Evolutionary conservation across 2,797 vertebrate genomes (phyloP).

Genomic region (Cyprinodon diabolis): DNA sequence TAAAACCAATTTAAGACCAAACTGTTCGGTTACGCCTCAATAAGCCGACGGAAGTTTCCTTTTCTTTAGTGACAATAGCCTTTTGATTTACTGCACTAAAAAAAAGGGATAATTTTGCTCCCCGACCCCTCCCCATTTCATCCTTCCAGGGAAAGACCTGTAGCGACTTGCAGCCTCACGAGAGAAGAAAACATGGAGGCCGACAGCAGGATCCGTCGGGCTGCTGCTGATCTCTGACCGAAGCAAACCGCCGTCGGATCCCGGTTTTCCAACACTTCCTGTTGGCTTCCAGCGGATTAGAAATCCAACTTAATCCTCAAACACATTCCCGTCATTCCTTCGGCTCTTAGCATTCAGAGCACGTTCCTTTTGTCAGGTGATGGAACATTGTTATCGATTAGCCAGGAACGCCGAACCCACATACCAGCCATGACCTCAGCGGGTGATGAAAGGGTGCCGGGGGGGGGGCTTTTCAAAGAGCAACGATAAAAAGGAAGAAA

Average conservation of each 20-base stretch:
- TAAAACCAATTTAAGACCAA: background rate
- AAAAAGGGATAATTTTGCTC: background rate
- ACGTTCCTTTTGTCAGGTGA: slow-evolving; percentile 51
- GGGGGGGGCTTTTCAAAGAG: slow-evolving; percentile 58
- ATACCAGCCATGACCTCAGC: slow-evolving; percentile 62
- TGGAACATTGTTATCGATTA: slow-evolving; percentile 69
- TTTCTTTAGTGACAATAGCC: background rate
- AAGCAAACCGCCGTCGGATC: no score
- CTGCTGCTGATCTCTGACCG: slow-evolving; percentile 17
- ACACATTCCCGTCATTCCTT: slow-evolving; percentile 57
- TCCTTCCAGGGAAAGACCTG: background rate
- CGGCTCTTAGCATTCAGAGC: slow-evolving; percentile 23
- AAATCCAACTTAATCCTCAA: slow-evolving; percentile 12
- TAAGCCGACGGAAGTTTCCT: background rate
- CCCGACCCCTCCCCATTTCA: slow-evolving; percentile 7
- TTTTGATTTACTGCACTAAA: background rate
- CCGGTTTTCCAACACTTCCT: background rate
- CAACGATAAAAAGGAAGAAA: background rate
- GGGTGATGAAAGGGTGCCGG: slow-evolving; percentile 40
- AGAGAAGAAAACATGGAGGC: slow-evolving; percentile 28
- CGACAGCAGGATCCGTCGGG: background rate
- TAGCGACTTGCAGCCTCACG: slow-evolving; percentile 10
- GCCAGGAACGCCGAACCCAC: slow-evolving; percentile 51
- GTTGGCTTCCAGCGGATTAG: slow-evolving; percentile 9
- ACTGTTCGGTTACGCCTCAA: background rate